Conservation (phyloP, 2,888 invertebrate species). For the Nymphalis urticae region DNA sequence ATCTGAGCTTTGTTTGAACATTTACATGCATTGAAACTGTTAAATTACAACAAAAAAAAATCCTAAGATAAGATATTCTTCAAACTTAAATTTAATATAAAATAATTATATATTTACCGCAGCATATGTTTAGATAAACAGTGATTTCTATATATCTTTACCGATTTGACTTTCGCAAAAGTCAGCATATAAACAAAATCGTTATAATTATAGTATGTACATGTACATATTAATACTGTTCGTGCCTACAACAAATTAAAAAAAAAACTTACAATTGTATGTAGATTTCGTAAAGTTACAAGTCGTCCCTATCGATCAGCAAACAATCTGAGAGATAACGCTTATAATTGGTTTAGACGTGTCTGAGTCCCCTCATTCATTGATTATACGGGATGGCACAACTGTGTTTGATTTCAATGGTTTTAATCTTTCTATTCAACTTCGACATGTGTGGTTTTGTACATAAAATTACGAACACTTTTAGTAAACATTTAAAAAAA, state of each 20-base stretch:
- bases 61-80: slow-evolving; percentile 5
- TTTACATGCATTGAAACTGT: slow-evolving; percentile 15
- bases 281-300: slow-evolving; percentile 50
- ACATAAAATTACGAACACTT: neutral
- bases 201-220: too few relatives aligned
- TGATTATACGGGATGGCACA: slow-evolving; percentile 36
- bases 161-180: too few relatives aligned
- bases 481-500: too few relatives aligned
- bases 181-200: too few relatives aligned
- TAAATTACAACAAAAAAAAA: too few relatives aligned
- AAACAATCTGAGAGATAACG: slow-evolving; percentile 66
- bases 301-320: slow-evolving; percentile 46
- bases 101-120: neutral
- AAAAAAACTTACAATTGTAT: too few relatives aligned
- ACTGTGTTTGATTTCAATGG: slow-evolving; percentile 62
- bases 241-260: too few relatives aligned
- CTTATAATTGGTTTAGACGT: slow-evolving; percentile 73
- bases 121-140: too few relatives aligned
- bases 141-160: too few relatives aligned
- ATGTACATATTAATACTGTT: too few relatives aligned
- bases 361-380: slow-evolving; percentile 50
- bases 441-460: slow-evolving; percentile 34
- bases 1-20: slow-evolving; percentile 52
- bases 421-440: slow-evolving; percentile 45
- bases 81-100: slow-evolving; percentile 12